Conservation (phyloP, 2,797 vertebrate species). For the Meda fulgida region DNA sequence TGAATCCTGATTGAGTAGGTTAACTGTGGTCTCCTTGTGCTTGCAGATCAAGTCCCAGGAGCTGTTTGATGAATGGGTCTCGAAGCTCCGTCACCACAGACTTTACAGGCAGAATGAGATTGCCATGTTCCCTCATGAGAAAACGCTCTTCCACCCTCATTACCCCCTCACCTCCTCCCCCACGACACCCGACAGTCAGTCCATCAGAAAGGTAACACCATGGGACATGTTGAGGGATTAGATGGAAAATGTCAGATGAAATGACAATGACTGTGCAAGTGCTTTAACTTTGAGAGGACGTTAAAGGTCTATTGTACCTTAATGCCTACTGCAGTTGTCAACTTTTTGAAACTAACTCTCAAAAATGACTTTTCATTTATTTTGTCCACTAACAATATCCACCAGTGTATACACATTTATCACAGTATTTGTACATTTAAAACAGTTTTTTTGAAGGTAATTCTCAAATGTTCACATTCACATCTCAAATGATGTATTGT, state of each 20-base stretch:
- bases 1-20: neutral
- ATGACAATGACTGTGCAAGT: neutral
- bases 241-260: constrained; percentile 7
- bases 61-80: constrained; percentile 96
- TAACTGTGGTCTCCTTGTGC: constrained; percentile 39
- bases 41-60: constrained; percentile 94
- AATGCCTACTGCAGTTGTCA: neutral
- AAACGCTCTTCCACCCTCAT: constrained; percentile 84
- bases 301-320: neutral
- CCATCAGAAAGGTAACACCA: constrained; percentile 80
- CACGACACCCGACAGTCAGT: constrained; percentile 76
- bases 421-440: too few relatives aligned
- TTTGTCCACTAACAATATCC: neutral
- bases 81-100: constrained; percentile 92
- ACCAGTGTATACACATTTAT: neutral
- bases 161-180: constrained; percentile 78
- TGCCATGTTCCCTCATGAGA: constrained; percentile 88
- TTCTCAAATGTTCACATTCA: too few relatives aligned
- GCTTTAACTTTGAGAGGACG: neutral
- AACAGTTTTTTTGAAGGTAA: neutral
- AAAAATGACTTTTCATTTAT: neutral
- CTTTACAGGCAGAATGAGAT: constrained; percentile 97
- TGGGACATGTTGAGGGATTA: neutral
- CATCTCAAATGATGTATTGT: neutral
- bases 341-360: neutral